These are phyloP conservation scores for Conomelus anceps DNA, from an alignment of 2,888 invertebrate genomes.

Conservation along the genomic window DNA sequence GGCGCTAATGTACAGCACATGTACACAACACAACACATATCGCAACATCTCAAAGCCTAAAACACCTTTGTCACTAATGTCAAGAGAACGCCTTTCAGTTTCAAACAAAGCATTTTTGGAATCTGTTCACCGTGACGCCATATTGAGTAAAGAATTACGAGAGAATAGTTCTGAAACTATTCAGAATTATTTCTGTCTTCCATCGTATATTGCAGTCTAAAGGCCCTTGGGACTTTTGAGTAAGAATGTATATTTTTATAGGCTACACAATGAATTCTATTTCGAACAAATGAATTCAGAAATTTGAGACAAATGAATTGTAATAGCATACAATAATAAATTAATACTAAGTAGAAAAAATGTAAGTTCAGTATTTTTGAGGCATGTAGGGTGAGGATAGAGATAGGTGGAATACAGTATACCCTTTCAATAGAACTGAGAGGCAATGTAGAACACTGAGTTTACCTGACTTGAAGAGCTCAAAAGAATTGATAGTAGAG, in stretches of 20 bases:
- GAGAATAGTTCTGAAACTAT: not conserved
- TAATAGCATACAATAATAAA: too few species aligned
- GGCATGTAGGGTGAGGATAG: too few species aligned
- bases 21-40: not conserved
- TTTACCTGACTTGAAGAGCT: too few species aligned
- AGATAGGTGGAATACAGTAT: too few species aligned
- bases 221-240: not conserved
- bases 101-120: not conserved
- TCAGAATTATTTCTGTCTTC: not conserved
- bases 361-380: too few species aligned
- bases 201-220: not conserved
- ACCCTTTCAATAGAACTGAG: too few species aligned
- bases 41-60: not conserved
- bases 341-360: too few species aligned
- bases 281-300: not conserved
- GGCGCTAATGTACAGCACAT: not conserved
- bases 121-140: not conserved
- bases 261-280: not conserved
- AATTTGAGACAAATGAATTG: not conserved
- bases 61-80: not conserved
- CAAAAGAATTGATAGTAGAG: too few species aligned
- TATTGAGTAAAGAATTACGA: not conserved
- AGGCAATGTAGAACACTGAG: too few species aligned
- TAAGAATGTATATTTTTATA: not conserved
- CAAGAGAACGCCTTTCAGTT: not conserved